Percentiles rank a stretch among this genome's conserved stretches.
Conservation (phyloP, 2,797 vertebrate species). For the Melanotaenia trifasciata region DNA sequence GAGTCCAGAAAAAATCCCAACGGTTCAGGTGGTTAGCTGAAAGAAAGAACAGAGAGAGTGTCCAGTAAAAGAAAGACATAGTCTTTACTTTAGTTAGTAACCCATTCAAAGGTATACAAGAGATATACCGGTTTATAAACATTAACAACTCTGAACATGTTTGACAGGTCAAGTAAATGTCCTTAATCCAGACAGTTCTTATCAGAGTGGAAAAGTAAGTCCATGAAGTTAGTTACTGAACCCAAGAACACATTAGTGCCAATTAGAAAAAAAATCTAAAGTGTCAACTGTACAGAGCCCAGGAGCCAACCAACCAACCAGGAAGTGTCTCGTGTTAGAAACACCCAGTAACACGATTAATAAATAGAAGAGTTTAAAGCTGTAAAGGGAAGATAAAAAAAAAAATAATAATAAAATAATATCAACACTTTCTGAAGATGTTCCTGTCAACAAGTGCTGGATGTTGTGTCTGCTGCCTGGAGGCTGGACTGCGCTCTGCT, state of each 20-base stretch:
- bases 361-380: conserved; percentile 70
- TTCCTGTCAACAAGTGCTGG: conserved; percentile 87
- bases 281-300: conserved; percentile 70
- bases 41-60: conserved; percentile 79
- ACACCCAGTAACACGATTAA: conserved; percentile 70
- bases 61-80: conserved; percentile 73
- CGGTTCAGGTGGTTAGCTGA: conserved; percentile 91
- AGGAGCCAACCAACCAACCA: conserved; percentile 62
- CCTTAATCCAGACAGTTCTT: conserved; percentile 30
- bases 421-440: conserved; percentile 71
- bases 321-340: conserved; percentile 74
- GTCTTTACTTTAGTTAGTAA: conserved; percentile 69
- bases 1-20: conserved; percentile 85
- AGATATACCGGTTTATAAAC: conserved; percentile 39
- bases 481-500: conserved; percentile 85
- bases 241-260: conserved; percentile 69
- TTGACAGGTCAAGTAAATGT: conserved; percentile 41
- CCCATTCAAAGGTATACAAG: conserved; percentile 46
- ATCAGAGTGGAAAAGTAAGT: conserved; percentile 34
- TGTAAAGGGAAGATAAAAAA: conserved; percentile 31
- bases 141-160: conserved; percentile 37
- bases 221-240: conserved; percentile 62
- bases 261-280: conserved; percentile 68
- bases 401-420: conserved; percentile 24
- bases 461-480: conserved; percentile 85